Conservation (phyloP, 1,140 invertebrate genomes). For the Drosophila orosa region DNA sequence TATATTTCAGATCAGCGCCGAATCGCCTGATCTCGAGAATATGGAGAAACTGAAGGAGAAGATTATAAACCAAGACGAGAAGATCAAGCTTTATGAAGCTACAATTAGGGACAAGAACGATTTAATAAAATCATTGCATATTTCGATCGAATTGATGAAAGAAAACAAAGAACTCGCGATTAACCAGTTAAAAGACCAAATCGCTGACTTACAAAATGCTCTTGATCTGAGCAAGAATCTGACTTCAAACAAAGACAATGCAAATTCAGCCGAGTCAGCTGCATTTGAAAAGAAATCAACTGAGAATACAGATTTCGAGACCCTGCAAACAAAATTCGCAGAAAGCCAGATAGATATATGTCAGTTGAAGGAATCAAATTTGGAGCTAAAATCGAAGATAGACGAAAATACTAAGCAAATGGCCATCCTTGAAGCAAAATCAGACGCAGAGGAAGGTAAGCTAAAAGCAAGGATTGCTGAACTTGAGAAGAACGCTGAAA, state of each 20-base stretch:
- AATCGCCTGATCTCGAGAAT: not conserved
- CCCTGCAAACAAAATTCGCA: not conserved
- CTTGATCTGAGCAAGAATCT: not conserved
- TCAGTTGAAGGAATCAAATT: not conserved
- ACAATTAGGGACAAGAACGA: constrained; percentile 1
- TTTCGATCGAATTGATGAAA: not conserved
- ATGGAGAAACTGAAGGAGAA: not conserved
- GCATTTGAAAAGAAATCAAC: not conserved
- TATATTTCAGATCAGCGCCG: not conserved
- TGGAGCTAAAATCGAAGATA: not conserved
- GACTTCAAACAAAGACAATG: not conserved
- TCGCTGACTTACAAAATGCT: not conserved
- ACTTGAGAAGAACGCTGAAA: not conserved
- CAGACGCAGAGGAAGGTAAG: not conserved
- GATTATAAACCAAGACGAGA: not conserved
- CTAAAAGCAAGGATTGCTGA: not conserved
- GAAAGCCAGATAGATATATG: not conserved
- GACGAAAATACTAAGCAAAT: not conserved
- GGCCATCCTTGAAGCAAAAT: not conserved
- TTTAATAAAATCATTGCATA: no score
- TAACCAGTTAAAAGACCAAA: not conserved
- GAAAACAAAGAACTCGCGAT: not conserved
- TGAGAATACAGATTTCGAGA: not conserved
- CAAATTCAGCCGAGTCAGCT: not conserved
- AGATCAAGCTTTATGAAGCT: constrained; percentile 2